These are phyloP conservation scores for Trachelus stipa DNA, from an alignment of 2,888 invertebrate species.

Conservation along the genomic window DNA sequence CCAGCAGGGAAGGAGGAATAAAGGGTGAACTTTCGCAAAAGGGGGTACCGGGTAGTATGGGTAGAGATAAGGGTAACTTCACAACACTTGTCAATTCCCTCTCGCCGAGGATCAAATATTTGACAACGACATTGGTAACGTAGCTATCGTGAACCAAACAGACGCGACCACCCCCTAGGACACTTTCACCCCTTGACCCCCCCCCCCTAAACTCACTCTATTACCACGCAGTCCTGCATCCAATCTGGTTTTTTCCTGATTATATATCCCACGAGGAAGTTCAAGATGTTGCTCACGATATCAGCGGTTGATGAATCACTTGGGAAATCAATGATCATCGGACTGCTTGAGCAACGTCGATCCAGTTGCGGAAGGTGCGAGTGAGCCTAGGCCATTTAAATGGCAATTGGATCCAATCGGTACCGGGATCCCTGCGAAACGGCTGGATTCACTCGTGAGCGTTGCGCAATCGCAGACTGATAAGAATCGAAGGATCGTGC, in stretches of 20 bases:
- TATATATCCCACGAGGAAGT: not conserved
- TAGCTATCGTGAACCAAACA: not conserved
- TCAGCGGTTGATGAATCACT: not conserved
- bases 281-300: not conserved
- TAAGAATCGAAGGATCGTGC: constrained; percentile 17
- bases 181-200: not conserved
- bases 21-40: not conserved
- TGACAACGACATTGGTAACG: not conserved
- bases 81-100: not conserved
- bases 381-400: not conserved
- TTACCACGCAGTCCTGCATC: not conserved
- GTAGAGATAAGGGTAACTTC: not conserved
- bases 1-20: not conserved
- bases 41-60: not conserved
- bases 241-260: not conserved
- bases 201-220: not conserved
- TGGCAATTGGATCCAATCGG: not conserved
- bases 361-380: not conserved
- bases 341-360: too few species aligned
- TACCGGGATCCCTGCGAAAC: not conserved
- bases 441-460: not conserved
- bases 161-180: not conserved
- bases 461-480: not conserved
- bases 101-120: not conserved
- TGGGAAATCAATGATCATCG: not conserved